A percentile compares a stretch with the other conserved stretches of the same genome.
phyloP scores from a whole-genome alignment of 2,888 invertebrate genomes.

The Acleris cristana region DNA sequence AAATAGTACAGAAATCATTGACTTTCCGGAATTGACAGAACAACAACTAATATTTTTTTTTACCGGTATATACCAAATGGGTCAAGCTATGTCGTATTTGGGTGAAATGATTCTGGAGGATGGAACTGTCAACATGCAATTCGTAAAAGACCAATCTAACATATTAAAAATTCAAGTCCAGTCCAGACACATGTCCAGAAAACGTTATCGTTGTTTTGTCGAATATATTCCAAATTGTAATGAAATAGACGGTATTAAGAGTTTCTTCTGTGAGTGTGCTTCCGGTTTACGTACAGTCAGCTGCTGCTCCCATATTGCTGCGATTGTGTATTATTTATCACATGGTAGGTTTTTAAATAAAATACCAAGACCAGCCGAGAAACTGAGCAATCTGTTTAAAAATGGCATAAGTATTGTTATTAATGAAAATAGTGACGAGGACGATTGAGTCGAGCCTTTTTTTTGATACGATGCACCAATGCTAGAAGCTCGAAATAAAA shows the following conservation, averaged over 20 bases:
- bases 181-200: no score
- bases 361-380: slow-evolving; percentile 4
- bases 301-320: no score
- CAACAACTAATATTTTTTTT: background rate
- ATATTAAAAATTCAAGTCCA: no score
- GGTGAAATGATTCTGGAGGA: background rate
- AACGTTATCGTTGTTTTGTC: no score
- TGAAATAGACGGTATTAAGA: no score
- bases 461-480: slow-evolving; percentile 8
- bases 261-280: no score
- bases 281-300: no score
- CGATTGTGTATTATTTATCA: background rate
- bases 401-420: slow-evolving; percentile 2
- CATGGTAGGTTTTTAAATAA: background rate
- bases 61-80: background rate
- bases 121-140: background rate
- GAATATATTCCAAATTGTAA: no score
- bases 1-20: background rate
- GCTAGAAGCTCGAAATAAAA: slow-evolving; percentile 11
- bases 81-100: background rate
- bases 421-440: slow-evolving; percentile 14
- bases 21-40: background rate
- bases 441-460: slow-evolving; percentile 1
- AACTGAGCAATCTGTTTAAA: slow-evolving; percentile 2
- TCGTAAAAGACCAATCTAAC: no score